Conservation (phyloP, 2,888 invertebrate species). For the Danaus chrysippus region DNA sequence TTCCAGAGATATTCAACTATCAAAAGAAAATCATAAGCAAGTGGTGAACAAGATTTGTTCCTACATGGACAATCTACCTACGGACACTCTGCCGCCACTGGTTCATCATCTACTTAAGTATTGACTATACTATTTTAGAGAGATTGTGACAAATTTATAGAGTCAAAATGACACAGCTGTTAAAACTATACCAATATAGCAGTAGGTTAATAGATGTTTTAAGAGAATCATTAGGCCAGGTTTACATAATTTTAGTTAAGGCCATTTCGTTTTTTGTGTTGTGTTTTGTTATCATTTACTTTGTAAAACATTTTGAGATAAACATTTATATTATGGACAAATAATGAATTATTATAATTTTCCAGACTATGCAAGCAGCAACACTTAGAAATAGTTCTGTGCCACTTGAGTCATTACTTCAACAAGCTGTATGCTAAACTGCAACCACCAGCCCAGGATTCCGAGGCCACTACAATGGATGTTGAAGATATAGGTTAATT, state of each 20-base stretch:
- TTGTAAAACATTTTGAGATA: too few relatives aligned
- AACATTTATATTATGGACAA: not conserved
- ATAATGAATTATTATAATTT: slow-evolving; percentile 3
- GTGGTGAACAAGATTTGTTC: slow-evolving; percentile 81
- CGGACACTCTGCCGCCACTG: slow-evolving; percentile 82
- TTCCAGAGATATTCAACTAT: slow-evolving; percentile 79
- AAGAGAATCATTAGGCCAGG: too few relatives aligned
- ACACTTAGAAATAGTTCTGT: slow-evolving; percentile 60
- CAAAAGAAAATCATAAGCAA: slow-evolving; percentile 78
- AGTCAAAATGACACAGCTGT: too few relatives aligned
- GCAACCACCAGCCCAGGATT: slow-evolving; percentile 62
- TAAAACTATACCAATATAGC: too few relatives aligned
- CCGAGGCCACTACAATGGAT: slow-evolving; percentile 69
- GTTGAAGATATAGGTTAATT: slow-evolving; percentile 65
- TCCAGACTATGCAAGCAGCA: slow-evolving; percentile 62
- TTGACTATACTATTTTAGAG: slow-evolving; percentile 11
- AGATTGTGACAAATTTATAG: too few relatives aligned
- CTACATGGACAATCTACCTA: slow-evolving; percentile 76
- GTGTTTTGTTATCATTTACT: too few relatives aligned
- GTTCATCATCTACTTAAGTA: slow-evolving; percentile 82
- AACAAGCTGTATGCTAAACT: slow-evolving; percentile 59
- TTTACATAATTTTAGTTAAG: too few relatives aligned
- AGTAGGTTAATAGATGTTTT: too few relatives aligned
- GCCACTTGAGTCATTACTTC: slow-evolving; percentile 67
- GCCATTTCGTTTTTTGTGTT: too few relatives aligned